Evolutionary conservation across 2,113 vertebrate genomes (phyloP).

Genomic region (Cavia porcellus): DNA sequence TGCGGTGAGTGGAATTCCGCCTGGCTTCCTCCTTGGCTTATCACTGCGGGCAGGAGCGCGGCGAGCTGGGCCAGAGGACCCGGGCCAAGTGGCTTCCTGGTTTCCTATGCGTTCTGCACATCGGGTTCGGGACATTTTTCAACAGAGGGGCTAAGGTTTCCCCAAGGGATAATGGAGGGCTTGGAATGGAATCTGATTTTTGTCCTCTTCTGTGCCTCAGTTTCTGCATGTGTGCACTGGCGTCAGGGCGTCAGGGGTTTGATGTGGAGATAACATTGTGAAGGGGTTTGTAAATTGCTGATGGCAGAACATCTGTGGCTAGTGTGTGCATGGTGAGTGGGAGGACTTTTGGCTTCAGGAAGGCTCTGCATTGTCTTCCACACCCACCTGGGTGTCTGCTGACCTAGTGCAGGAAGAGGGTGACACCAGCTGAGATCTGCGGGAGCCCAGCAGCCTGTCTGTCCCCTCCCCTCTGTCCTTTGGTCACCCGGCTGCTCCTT

Average conservation of each 20-base stretch:
- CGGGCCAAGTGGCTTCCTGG: neutral
- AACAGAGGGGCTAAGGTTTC: neutral
- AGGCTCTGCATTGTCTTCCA: neutral
- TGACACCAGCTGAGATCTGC: neutral
- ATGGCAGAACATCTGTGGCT: neutral
- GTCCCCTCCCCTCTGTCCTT: no score
- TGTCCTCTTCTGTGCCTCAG: neutral
- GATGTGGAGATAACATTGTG: neutral
- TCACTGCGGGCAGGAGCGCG: neutral
- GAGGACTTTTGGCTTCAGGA: constrained; percentile 56
- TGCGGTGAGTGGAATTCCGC: neutral
- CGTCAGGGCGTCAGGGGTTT: neutral
- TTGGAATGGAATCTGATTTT: neutral
- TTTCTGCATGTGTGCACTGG: constrained; percentile 20
- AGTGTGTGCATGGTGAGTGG: neutral
- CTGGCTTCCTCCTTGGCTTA: neutral
- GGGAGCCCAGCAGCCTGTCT: neutral
- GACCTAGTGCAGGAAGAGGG: neutral
- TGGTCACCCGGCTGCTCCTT: neutral
- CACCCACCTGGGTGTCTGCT: neutral
- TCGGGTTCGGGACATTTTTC: neutral
- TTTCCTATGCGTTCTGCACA: neutral
- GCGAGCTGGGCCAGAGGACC: neutral
- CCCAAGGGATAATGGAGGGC: neutral
- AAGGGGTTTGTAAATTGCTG: neutral